Evolutionary conservation across 2,113 vertebrate genomes (phyloP).

Genomic region (Brienomyrus longianalis): DNA sequence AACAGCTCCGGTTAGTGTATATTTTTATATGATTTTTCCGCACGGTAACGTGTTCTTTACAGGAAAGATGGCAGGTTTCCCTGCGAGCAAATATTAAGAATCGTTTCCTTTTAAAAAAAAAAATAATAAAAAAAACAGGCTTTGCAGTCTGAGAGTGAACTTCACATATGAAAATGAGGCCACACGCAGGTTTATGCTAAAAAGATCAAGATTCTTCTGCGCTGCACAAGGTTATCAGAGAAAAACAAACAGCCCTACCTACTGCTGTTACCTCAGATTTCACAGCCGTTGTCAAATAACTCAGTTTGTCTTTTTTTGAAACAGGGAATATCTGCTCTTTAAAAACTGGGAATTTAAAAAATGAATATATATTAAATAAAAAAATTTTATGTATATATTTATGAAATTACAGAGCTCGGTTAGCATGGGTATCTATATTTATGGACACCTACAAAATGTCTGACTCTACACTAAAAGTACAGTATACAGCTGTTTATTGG

Average conservation of each 20-base stretch:
- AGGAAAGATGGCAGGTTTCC: conserved; percentile 66
- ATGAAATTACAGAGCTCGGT: not conserved
- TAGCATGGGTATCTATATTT: not conserved
- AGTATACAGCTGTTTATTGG: not conserved
- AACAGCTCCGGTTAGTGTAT: conserved; percentile 74
- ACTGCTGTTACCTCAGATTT: not conserved
- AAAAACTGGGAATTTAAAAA: not conserved
- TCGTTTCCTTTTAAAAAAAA: conserved; percentile 70
- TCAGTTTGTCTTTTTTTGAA: not conserved
- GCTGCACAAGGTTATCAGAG: not conserved
- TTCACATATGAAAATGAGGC: conserved; percentile 35
- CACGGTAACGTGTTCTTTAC: conserved; percentile 49
- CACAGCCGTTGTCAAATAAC: not conserved
- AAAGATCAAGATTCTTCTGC: not conserved
- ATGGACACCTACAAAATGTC: not conserved
- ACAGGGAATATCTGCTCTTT: not conserved
- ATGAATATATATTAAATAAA: not conserved
- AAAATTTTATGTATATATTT: not conserved
- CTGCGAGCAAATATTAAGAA: conserved; percentile 86
- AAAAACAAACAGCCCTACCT: not conserved
- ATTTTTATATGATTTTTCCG: conserved; percentile 77
- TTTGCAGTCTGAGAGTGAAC: conserved; percentile 65
- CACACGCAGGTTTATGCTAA: not conserved
- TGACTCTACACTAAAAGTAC: not conserved
- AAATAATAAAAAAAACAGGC: conserved; percentile 53